Conservation (phyloP, 2,888 invertebrate genomes). For the Eristalinus sepulchralis region DNA sequence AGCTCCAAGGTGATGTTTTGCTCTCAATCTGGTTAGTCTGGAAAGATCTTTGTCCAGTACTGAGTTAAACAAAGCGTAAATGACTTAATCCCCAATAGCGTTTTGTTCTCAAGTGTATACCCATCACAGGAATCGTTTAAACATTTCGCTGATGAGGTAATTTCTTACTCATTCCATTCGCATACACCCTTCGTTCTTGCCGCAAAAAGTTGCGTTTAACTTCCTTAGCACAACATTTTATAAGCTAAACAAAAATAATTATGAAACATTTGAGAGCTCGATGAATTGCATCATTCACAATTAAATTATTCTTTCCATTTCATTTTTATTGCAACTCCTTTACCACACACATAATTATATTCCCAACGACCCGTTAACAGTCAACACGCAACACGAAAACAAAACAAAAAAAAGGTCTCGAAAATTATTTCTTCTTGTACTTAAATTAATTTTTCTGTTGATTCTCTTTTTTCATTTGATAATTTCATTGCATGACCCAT, state of each 20-base stretch:
- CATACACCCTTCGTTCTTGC: background rate
- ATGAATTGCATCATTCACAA: background rate
- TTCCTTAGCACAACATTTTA: no score
- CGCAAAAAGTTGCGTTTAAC: background rate
- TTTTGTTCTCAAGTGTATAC: no score
- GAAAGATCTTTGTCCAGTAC: no score
- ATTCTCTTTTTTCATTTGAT: constrained; percentile 66
- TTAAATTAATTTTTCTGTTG: constrained; percentile 62
- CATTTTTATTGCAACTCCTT: background rate
- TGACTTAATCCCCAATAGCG: no score
- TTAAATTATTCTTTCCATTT: background rate
- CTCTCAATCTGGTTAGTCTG: no score
- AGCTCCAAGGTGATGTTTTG: no score
- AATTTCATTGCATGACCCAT: constrained; percentile 71
- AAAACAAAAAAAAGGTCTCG: background rate
- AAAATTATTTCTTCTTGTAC: constrained; percentile 47
- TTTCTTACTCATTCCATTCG: no score
- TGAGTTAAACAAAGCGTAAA: no score
- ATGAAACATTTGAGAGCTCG: background rate
- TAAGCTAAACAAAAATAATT: background rate
- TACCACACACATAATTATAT: background rate
- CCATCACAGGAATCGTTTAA: no score
- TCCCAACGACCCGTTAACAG: background rate
- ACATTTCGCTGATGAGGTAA: no score
- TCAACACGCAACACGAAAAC: constrained; percentile 54